phyloP scores from a whole-genome alignment of 2,797 vertebrate genomes.

The Microctenopoma lineatum region DNA sequence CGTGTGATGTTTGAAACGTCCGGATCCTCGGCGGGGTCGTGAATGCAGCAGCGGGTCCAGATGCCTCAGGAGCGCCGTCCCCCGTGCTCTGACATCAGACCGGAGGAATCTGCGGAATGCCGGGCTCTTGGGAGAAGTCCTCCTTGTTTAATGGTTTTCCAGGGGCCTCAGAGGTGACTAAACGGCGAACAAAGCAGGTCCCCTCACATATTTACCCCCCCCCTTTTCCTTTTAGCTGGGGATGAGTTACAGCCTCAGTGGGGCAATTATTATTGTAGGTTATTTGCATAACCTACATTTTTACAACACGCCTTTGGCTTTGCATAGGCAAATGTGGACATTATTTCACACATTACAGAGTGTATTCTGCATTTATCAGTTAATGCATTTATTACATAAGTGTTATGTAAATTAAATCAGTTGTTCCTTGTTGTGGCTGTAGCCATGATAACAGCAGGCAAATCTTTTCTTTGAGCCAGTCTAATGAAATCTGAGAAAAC shows the following conservation, averaged over 20 bases:
- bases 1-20: background rate
- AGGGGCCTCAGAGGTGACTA: slow-evolving; percentile 77
- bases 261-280: too few species aligned
- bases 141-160: slow-evolving; percentile 78
- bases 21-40: background rate
- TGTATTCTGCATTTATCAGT: background rate
- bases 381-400: background rate
- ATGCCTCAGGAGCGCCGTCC: slow-evolving; percentile 60
- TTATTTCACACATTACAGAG: background rate
- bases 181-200: slow-evolving; percentile 74
- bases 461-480: too few species aligned
- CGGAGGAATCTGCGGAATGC: slow-evolving; percentile 82
- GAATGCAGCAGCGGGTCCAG: slow-evolving; percentile 64
- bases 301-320: slow-evolving; percentile 29
- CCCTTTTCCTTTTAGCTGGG: slow-evolving; percentile 51
- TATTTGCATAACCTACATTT: slow-evolving; percentile 64
- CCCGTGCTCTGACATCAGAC: slow-evolving; percentile 81
- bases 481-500: too few species aligned
- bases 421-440: too few species aligned
- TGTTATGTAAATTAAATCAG: background rate
- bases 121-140: slow-evolving; percentile 78
- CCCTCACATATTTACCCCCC: slow-evolving; percentile 60
- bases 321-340: background rate
- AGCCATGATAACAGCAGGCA: too few species aligned
- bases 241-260: slow-evolving; percentile 52